Conservation (phyloP, 2,797 vertebrate species). For the Acanthiza pusilla region DNA sequence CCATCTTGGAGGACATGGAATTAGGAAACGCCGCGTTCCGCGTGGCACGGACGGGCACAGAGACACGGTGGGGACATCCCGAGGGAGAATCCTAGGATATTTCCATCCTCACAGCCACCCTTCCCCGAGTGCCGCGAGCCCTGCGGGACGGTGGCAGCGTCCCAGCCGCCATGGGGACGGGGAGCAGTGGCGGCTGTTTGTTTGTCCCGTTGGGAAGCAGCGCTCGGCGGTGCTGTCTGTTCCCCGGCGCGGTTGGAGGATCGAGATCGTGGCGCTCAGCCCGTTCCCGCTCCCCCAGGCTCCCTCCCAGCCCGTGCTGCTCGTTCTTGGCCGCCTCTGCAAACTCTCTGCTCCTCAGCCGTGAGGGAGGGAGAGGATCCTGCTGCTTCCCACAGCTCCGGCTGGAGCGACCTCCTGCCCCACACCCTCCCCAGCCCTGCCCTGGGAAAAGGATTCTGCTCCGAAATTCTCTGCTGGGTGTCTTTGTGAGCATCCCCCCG, state of each 20-base stretch:
- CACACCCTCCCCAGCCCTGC: neutral
- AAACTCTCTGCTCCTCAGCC: neutral
- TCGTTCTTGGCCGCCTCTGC: neutral
- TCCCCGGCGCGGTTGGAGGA: neutral
- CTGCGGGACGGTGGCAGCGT: neutral
- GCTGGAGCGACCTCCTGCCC: slow-evolving; percentile 7
- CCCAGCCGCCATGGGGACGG: neutral
- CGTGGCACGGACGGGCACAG: fast-evolving
- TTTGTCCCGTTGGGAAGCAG: neutral
- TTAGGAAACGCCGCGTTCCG: fast-evolving
- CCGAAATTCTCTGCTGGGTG: slow-evolving; percentile 44
- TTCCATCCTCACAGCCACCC: neutral
- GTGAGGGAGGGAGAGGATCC: neutral
- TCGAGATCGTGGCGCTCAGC: neutral
- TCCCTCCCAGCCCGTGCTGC: neutral
- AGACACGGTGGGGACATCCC: neutral
- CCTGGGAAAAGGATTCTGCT: slow-evolving; percentile 43
- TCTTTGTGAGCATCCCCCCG: slow-evolving; percentile 26
- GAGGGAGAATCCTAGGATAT: fast-evolving
- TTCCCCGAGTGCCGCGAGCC: neutral
- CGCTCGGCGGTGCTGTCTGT: neutral
- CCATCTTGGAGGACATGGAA: fast-evolving
- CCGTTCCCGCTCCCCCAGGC: neutral
- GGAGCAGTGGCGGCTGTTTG: neutral
- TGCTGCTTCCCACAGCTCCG: neutral